Base-by-base conservation (phyloP, 2,113 vertebrate genomes). In the Chionomys nivalis region DNA sequence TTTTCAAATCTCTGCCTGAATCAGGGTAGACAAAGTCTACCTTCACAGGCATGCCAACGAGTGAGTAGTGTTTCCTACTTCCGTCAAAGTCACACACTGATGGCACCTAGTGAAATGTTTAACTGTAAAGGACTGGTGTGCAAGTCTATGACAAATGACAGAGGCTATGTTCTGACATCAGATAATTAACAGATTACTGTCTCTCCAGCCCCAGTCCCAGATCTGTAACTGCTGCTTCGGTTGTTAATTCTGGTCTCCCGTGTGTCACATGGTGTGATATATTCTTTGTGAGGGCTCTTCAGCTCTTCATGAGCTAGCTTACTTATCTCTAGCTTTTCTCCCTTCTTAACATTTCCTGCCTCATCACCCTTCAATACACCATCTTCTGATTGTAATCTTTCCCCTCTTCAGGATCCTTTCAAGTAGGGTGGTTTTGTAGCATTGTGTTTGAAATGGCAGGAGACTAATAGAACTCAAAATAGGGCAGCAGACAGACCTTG, bases 131-230 rank as follows among this genome's bases (percentile, higher is more conserved):
- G 39, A 36, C 13, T 39, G 1, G 3, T 14, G 23, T 66, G 47
- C 33, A 73, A 0, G 86, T 5, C n/a, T 86, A 2, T 52, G 73
- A 75, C 21, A 93, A 72, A 36, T 66, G 33, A 81, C 83, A 17
- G 13, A 70, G 70, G 85, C 44, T 81, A 72, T 76, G 93, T 65
- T 78, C 55, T 93, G 89, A 5, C 36, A 44, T 75, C 31, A 76
- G 10, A 44, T 96, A 89, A 88, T 79, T 93, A 90, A 73, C 72
- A 87, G 68, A 28, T 78, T 70, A 31, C 94, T 88, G 8, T 31
- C 90, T 83, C 58, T 89, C 24, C 42, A 42, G 89, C 87, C n/a
- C 13, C 72, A 89, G 0, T 96, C 87, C 21, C 52, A 55, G 47
- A 89, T 73, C 28, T 77, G 13, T 61, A 21, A 70, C 61, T 93